Base-by-base conservation (phyloP, 2,113 vertebrate genomes). In the Thymallus thymallus region DNA sequence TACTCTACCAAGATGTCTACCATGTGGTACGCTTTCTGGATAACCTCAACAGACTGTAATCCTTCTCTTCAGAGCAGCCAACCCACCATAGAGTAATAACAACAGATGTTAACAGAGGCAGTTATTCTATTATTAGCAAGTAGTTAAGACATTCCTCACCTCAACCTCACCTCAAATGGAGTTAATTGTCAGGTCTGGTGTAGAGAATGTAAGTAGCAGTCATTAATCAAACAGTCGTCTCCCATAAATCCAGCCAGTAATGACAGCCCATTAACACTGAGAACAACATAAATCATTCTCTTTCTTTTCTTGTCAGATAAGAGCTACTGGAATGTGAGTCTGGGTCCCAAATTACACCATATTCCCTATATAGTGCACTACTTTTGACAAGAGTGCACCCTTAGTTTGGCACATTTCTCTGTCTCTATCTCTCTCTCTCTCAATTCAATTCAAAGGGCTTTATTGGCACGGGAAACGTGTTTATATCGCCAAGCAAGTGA, bases 111-210 rank as follows among this genome's bases (percentile, higher is more conserved):
- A 16, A 77, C 71, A 87, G 58, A 85, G 14, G 60, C 71, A 45
- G 51, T 80, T 75, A n/a, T 76, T 82, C n/a, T 41, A 62, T 35
- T 48, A 88, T 91, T 84, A 87, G 73, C 73, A 77, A 79, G 26
- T 79, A 88, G 86, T 90, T 87, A 90, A 80, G 71, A 77, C 86
- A 88, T 86, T 88, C 82, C 83, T 86, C 14, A n/a, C 13, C 65
- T 74, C 77, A 84, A 81, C 73, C 71, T 80, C 82, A 76, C 82
- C 78, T 89, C 80, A 82, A 82, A 76, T 74, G 73, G 55, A 81
- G 76, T 79, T 86, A 83, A 89, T 88, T 51, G 81, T 76, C 85
- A 65, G 84, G 68, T 82, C 46, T 51, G 73, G 67, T 62, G 20
- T 14, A 9, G 4, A 78, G 75, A 81, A 60, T 75, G 29, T 16